These are phyloP conservation scores for Choristoneura fumiferana DNA, from an alignment of 1,140 invertebrate genomes.

Conservation along the genomic window DNA sequence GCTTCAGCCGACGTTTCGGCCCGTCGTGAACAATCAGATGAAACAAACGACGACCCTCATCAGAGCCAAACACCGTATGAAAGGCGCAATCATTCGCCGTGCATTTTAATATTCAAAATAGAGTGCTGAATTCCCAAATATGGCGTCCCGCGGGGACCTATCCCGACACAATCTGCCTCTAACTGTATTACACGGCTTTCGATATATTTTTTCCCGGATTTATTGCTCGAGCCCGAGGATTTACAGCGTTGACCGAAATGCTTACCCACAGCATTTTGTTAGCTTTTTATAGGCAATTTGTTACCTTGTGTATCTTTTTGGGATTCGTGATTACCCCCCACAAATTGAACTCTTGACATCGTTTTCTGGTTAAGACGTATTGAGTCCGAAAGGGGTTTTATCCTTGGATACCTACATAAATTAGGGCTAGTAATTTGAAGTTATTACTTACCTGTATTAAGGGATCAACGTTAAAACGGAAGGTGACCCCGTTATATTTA, in stretches of 20 bases:
- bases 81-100: conserved; percentile 26
- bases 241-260: conserved; percentile 68
- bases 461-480: no score
- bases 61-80: conserved; percentile 19
- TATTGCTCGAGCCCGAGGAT: conserved; percentile 51
- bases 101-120: conserved; percentile 35
- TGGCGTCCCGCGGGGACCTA: conserved; percentile 31
- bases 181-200: conserved; percentile 59
- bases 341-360: conserved; percentile 54
- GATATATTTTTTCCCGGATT: conserved; percentile 59
- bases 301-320: conserved; percentile 64
- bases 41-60: conserved; percentile 22
- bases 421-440: background rate
- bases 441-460: no score
- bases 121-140: conserved; percentile 31
- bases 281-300: conserved; percentile 71
- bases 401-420: background rate
- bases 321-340: conserved; percentile 44
- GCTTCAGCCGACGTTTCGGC: no score
- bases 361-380: conserved; percentile 25
- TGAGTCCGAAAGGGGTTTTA: conserved; percentile 2
- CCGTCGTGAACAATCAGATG: background rate
- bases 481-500: no score
- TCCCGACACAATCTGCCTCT: conserved; percentile 40
- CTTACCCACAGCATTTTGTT: conserved; percentile 66